Conservation (phyloP, 2,113 vertebrate genomes). For the Dolichotis patagonum region DNA sequence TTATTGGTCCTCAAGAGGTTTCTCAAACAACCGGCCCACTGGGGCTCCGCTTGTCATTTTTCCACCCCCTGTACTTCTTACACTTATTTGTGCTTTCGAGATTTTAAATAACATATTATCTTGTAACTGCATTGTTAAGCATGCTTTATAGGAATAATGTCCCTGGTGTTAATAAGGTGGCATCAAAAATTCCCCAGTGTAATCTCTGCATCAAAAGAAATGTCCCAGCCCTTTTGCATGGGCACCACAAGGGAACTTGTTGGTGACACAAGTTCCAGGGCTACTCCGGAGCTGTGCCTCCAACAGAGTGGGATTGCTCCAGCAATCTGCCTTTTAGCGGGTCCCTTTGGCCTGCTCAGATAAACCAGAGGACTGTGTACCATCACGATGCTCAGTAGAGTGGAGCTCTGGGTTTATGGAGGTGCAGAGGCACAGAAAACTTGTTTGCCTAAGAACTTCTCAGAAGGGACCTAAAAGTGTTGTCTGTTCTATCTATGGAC, state of each 20-base stretch:
- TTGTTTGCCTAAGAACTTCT: background rate
- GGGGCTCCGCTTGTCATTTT: background rate
- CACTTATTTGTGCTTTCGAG: background rate
- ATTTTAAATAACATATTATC: background rate
- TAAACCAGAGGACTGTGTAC: background rate
- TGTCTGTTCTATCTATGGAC: background rate
- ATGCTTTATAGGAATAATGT: background rate
- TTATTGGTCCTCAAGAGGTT: background rate
- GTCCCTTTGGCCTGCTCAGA: background rate
- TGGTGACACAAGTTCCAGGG: background rate
- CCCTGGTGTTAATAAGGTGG: background rate
- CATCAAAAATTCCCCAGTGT: background rate
- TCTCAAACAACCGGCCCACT: background rate
- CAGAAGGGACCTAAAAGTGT: background rate
- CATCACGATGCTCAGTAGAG: background rate
- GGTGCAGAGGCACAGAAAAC: background rate
- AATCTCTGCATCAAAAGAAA: background rate
- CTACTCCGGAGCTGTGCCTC: accelerated
- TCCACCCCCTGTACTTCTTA: background rate
- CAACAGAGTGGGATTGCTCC: accelerated
- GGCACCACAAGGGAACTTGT: background rate
- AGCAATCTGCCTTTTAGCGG: background rate
- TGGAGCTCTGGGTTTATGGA: background rate
- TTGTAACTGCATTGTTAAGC: background rate
- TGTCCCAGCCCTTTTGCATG: background rate